These are phyloP conservation scores for Caenorhabditis sinica DNA, from an alignment of 2,888 invertebrate species.

Conservation along the genomic window DNA sequence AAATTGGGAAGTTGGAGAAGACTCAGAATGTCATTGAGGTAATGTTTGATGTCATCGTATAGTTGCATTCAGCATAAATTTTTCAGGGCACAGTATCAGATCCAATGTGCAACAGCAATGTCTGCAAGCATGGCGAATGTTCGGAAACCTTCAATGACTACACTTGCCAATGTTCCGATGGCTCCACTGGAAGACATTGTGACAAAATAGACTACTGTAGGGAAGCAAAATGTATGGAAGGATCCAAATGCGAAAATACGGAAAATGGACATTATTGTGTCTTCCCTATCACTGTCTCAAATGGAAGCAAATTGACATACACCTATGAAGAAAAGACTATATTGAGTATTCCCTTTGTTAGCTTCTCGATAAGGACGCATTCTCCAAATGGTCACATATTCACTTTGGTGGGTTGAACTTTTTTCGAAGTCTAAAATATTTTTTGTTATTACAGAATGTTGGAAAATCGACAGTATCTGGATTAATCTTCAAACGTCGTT, in stretches of 20 bases:
- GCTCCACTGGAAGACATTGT: conserved; percentile 74
- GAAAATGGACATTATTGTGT: conserved; percentile 78
- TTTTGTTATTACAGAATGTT: conserved; percentile 36
- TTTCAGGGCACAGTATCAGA: conserved; percentile 79
- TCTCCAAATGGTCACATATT: conserved; percentile 72
- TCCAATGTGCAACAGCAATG: conserved; percentile 84
- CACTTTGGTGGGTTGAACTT: conserved; percentile 65
- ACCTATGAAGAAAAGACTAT: conserved; percentile 31
- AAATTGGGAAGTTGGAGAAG: conserved; percentile 71
- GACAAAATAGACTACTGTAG: conserved; percentile 77
- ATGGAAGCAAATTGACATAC: conserved; percentile 68
- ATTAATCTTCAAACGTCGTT: conserved; percentile 62
- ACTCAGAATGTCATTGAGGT: conserved; percentile 78
- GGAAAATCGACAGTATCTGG: conserved; percentile 42
- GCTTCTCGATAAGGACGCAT: conserved; percentile 70
- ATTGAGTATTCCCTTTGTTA: conserved; percentile 45
- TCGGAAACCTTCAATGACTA: conserved; percentile 89
- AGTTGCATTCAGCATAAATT: background rate
- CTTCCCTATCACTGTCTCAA: conserved; percentile 73
- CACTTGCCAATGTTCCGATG: conserved; percentile 77
- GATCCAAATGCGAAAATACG: conserved; percentile 73
- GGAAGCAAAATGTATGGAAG: conserved; percentile 72
- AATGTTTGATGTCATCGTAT: too few species aligned
- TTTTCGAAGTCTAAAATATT: background rate
- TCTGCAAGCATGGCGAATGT: conserved; percentile 92